Base-by-base conservation (phyloP, 2,888 invertebrate species). In the Nemotelus nigrinus region DNA sequence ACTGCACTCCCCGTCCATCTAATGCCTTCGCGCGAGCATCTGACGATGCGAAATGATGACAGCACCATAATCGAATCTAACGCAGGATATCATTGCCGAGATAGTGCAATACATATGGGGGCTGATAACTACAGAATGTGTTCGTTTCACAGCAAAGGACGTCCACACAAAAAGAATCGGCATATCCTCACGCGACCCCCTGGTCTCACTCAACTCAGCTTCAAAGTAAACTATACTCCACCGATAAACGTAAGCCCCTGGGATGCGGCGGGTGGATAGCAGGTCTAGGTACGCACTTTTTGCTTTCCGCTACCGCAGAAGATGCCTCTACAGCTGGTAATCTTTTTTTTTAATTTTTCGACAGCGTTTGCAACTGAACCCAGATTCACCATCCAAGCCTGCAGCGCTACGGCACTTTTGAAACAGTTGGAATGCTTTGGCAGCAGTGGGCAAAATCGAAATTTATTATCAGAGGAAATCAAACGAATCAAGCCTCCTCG, bases 11-110 rank as follows among this genome's bases (percentile, higher is more conserved):
- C 6, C 2, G 53, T 44, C 70, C 53, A 39, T 45, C 71, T 44
- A 58, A 58, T 43, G 6, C 74, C 8, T 50, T 43, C 44, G 57
- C 58, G 57, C 57, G 4, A 50, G 48, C 41, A 7, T 72, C 60
- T 43, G 48, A 10, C 50, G 44, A 25, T 25, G 25, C 25, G 25
- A 25, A 74, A 74, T 25, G n/a, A 74, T 43, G 50, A 60, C 45
- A 60, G 63, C 60, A 74, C 60, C 63, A 74, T 63, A 74, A 50
- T 60, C 60, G 53, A 74, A 74, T 55, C 45, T 41, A 72, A 74
- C 60, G 72, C 72, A 47, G 47, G 44, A 68, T 68, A 68, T 68
- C 50, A 41, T 68, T 50, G 67, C n/a, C 4, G 25, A 47, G 25
- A 60, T 47, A 55, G 70, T 70, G 70, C 43, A 70, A 53, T 70